These are phyloP conservation scores for Catharus fuscescens DNA, from an alignment of 2,113 vertebrate species.

Conservation along the genomic window DNA sequence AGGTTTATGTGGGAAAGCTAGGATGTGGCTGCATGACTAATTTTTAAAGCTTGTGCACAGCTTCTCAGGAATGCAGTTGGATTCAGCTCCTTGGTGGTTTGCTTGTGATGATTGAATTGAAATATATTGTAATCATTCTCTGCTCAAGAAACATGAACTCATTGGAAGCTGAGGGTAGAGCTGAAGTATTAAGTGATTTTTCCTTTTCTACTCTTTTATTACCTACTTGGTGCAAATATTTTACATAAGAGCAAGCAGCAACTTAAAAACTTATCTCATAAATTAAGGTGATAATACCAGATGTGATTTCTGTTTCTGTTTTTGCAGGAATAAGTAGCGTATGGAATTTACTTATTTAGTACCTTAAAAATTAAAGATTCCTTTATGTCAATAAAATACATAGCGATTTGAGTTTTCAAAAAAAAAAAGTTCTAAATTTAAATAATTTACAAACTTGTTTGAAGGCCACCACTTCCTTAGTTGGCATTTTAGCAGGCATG, in stretches of 20 bases:
- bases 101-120: conserved; percentile 54
- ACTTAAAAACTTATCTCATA: conserved; percentile 43
- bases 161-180: neutral
- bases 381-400: conserved; percentile 46
- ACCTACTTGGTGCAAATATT: conserved; percentile 58
- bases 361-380: conserved; percentile 58
- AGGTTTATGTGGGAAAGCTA: conserved; percentile 58
- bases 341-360: conserved; percentile 59
- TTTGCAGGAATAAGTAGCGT: conserved; percentile 33
- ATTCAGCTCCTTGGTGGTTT: conserved; percentile 21
- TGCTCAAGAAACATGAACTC: neutral
- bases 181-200: conserved; percentile 9
- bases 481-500: conserved; percentile 63
- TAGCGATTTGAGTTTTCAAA: conserved; percentile 46
- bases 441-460: conserved; percentile 60
- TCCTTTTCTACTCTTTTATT: conserved; percentile 58
- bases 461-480: conserved; percentile 36
- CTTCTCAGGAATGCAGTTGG: conserved; percentile 58
- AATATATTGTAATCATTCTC: conserved; percentile 11
- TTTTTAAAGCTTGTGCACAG: conserved; percentile 58
- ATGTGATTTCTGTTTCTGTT: conserved; percentile 40
- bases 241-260: conserved; percentile 62
- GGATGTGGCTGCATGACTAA: conserved; percentile 56
- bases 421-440: conserved; percentile 40
- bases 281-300: conserved; percentile 51